phyloP scores from a whole-genome alignment of 2,797 vertebrate species.

The Dendrocincla tyrannina region DNA sequence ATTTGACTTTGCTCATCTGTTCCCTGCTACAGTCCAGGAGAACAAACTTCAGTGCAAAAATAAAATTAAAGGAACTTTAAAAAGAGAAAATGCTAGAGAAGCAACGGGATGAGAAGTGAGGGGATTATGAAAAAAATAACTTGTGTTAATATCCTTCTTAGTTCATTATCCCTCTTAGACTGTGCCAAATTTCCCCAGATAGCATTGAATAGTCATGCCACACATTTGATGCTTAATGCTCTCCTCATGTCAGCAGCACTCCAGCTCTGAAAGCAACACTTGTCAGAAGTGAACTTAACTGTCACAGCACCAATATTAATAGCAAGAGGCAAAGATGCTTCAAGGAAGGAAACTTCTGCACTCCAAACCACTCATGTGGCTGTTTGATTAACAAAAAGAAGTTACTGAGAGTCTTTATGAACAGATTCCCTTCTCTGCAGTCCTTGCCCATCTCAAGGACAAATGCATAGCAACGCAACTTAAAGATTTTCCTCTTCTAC shows the following conservation, averaged over 20 bases:
- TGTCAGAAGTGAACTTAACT: background rate
- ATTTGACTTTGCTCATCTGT: background rate
- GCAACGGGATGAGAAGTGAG: background rate
- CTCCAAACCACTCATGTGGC: background rate
- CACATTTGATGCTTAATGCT: background rate
- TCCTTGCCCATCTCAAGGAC: background rate
- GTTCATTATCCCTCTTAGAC: conserved; percentile 1
- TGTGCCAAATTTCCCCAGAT: background rate
- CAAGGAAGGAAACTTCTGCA: conserved; percentile 4
- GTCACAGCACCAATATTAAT: background rate
- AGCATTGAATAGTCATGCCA: conserved; percentile 1
- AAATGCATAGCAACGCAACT: accelerated
- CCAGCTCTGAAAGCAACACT: conserved; percentile 26
- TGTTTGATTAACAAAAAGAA: conserved; percentile 21
- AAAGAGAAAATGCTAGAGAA: background rate
- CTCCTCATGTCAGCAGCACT: background rate
- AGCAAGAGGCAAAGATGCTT: conserved; percentile 30
- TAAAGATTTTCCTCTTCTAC: background rate
- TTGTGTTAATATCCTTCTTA: background rate
- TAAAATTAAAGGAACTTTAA: conserved; percentile 14
- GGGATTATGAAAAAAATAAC: background rate
- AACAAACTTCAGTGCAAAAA: background rate
- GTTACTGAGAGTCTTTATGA: background rate
- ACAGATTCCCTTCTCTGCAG: background rate
- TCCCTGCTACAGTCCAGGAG: background rate